phyloP scores from a whole-genome alignment of 2,888 invertebrate species.

The Cosmopolites sordidus region DNA sequence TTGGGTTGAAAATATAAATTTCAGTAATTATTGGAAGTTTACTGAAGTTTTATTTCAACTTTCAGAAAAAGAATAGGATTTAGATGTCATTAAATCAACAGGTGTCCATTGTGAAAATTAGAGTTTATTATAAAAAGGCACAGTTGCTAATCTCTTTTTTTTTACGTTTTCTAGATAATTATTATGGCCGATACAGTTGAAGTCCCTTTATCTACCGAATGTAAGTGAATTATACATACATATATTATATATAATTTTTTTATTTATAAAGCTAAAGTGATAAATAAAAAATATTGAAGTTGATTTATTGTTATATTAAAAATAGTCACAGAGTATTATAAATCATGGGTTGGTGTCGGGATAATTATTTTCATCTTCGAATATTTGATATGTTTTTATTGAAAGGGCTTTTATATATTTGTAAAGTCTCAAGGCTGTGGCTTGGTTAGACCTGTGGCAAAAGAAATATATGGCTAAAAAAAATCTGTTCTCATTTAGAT shows the following conservation, averaged over 20 bases:
- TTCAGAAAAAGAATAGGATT: too few relatives aligned
- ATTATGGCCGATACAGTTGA: conserved; percentile 15
- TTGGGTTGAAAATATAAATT: too few relatives aligned
- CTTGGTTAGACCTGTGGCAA: conserved; percentile 6
- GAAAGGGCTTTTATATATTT: conserved; percentile 8
- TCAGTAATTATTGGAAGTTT: too few relatives aligned
- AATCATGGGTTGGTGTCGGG: not conserved
- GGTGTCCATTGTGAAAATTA: not conserved
- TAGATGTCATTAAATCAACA: not conserved
- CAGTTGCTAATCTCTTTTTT: too few relatives aligned
- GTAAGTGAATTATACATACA: conserved; percentile 14
- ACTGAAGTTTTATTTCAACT: too few relatives aligned
- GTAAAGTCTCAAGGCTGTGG: conserved; percentile 8
- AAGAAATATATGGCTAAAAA: not conserved
- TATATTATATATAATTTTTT: not conserved
- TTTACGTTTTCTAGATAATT: not conserved
- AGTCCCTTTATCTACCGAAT: conserved; percentile 10
- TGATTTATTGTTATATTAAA: conserved; percentile 1
- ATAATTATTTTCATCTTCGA: not conserved
- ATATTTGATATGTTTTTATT: conserved; percentile 2
- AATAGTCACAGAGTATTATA: not conserved
- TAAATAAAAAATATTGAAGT: not conserved
- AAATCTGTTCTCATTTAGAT: not conserved
- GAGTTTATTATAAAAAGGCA: too few relatives aligned
- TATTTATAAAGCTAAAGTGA: not conserved